Evolutionary conservation across 2,797 vertebrate genomes (phyloP), one percentile per base, ranked within the genome.

Genomic region (Anguilla pacifica): DNA sequence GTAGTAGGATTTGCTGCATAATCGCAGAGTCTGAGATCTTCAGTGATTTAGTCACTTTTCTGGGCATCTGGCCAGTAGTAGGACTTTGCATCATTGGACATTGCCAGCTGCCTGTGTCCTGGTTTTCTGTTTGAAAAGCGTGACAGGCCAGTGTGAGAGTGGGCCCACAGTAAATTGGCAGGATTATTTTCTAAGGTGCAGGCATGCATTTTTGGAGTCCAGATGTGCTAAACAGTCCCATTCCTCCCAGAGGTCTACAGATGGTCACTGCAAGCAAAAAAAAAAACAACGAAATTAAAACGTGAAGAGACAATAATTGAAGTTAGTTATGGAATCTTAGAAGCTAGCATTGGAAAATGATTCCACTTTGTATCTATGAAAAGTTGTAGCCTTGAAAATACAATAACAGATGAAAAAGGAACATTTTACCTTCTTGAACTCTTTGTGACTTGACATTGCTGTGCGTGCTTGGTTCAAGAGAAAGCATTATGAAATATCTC

Each of bases 21-120:
- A 85, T 46, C 35, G 13, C 49, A n/a, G 84, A 19, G 84, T 46
- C 59, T 25, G 59, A 25, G 35, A 67, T 67, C 35, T 64, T 43
- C 51, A 74, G 51, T 25, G 64, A 72, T 51, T 86, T 86, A 57
- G 83, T 84, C 31, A 39, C 67, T 85, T 59, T 87, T 53, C 61
- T 67, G 55, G 83, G 51, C 49, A 10, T 43, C n/a, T 31, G 39
- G 83, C 87, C 83, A 74, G 28, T 11, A 57, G 49, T 74, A 51
- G 49, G 2, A 39, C 64, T 72, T 59, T 61, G 64, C 82, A 72
- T 49, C 51, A 43, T 82, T 74, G 82, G 82, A 46, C 31, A 15
- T 15, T 17, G 53, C 19, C 53, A 31, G 51, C 83, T 35, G 53
- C 51, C 53, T 84, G 51, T 31, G 51, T 53, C 83, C 53, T 19